phyloP scores from a whole-genome alignment of 2,797 vertebrate species.

The Sebastes oblongus region DNA sequence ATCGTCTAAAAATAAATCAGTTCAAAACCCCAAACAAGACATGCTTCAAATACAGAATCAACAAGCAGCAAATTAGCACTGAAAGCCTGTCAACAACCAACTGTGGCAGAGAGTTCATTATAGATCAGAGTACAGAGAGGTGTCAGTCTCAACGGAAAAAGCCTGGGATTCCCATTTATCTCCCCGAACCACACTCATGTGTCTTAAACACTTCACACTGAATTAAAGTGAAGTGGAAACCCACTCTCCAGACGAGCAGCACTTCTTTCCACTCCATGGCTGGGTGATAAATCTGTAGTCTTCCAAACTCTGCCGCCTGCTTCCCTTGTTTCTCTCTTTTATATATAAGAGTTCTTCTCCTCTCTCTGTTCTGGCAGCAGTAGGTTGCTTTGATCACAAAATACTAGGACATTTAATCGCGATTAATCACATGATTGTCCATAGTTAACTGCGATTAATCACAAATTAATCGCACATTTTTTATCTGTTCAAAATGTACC shows the following conservation, averaged over 20 bases:
- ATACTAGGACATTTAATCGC: no score
- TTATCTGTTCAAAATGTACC: no score
- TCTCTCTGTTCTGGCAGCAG: conserved; percentile 2
- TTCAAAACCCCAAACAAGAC: conserved; percentile 7
- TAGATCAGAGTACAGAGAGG: conserved; percentile 32
- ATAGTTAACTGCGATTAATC: no score
- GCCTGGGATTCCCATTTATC: conserved; percentile 57
- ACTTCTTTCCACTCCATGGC: conserved; percentile 61
- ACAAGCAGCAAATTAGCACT: not conserved
- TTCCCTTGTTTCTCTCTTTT: conserved; percentile 28
- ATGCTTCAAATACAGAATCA: not conserved
- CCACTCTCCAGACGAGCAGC: conserved; percentile 54
- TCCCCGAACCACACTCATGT: conserved; percentile 41
- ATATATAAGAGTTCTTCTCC: conserved; percentile 4
- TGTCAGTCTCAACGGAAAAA: conserved; percentile 44
- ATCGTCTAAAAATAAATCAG: not conserved
- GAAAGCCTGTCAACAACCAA: conserved; percentile 7
- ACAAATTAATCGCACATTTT: no score
- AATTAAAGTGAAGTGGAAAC: conserved; percentile 70
- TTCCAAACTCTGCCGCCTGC: conserved; percentile 24
- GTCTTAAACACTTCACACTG: conserved; percentile 70
- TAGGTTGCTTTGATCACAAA: not conserved
- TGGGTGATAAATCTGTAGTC: conserved; percentile 59
- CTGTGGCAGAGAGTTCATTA: conserved; percentile 15
- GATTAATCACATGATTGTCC: no score